Evolutionary conservation across 1,140 invertebrate genomes (phyloP), one percentile per base, ranked within the genome.

Genomic region (Pygmarrhopalites habei): DNA sequence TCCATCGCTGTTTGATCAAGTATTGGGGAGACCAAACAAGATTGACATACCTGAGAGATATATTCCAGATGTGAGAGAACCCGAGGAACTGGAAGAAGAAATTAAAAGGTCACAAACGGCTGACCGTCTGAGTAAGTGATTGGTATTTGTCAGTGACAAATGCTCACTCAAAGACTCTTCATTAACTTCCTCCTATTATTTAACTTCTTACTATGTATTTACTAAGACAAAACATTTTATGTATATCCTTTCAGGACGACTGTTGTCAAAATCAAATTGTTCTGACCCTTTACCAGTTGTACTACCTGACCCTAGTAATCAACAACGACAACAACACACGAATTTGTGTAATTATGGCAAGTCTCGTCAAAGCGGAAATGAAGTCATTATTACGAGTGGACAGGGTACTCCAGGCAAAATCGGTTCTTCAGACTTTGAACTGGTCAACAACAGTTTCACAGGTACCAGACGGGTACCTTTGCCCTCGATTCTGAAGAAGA

Each of bases 1-100:
- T 55, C 63, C 65, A 44, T 43, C 51, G 17, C 63, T 70, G 2
- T 65, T 70, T 28, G 69, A 70, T 29, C 62, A 65, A 23, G 62
- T 70, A 44, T 32, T 70, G n/a, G 63, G 66, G 15, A 62, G 52
- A 1, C 69, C 69, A 7, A 39, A 70, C 12, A 70, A 70, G 47
- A 67, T 70, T n/a, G 30, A 63, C 21, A 70, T 70, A 32, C 69
- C 69, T 30, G 63, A 70, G 23, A 59, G 66, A 12, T 70, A 67
- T 35, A 66, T 70, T 19, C 69, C 69, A 7, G 69, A 70, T 29
- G n/a, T n/a, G 30, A 32, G 58, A 57, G 44, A 64, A 28, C 44
- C 25, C 5, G 51, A 57, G 17, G 12, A 35, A 25, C 69, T 66
- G 2, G 66, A 66, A 47, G 66, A 71, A 32, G 64, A 71, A 41